phyloP scores from a whole-genome alignment of 2,113 vertebrate species.

The Felis chaus region DNA sequence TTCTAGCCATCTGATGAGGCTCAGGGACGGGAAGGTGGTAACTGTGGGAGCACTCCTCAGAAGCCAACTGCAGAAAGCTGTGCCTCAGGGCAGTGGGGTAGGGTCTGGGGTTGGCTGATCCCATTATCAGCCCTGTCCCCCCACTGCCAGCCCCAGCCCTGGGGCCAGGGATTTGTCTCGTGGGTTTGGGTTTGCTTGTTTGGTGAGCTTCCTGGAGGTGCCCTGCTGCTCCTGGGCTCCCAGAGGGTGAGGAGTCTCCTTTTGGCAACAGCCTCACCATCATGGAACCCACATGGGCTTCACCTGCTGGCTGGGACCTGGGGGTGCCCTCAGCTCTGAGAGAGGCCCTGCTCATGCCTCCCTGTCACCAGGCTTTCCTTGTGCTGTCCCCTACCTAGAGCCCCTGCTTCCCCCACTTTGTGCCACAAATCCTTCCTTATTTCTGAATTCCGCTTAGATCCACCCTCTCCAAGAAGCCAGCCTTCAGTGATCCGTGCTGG shows the following conservation, averaged over 20 bases:
- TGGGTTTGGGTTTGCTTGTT: background rate
- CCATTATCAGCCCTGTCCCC: background rate
- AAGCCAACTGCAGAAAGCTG: background rate
- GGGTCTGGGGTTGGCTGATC: background rate
- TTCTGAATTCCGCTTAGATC: background rate
- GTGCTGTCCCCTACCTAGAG: background rate
- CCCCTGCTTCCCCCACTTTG: background rate
- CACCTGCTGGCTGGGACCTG: background rate
- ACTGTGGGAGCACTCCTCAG: too few relatives aligned
- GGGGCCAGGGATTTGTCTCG: background rate
- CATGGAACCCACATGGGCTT: background rate
- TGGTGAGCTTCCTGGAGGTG: background rate
- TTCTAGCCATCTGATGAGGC: background rate
- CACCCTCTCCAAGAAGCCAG: background rate
- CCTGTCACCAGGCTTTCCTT: background rate
- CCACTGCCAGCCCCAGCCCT: background rate
- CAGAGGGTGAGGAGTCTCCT: background rate
- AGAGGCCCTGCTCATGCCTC: background rate
- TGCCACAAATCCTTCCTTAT: background rate
- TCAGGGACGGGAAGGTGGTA: rapidly evolving
- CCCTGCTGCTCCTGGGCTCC: background rate
- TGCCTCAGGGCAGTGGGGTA: background rate
- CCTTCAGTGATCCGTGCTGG: background rate
- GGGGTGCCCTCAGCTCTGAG: background rate
- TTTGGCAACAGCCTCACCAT: background rate